Evolutionary conservation across 2,113 vertebrate genomes (phyloP).

Genomic region (Oncorhynchus nerka): DNA sequence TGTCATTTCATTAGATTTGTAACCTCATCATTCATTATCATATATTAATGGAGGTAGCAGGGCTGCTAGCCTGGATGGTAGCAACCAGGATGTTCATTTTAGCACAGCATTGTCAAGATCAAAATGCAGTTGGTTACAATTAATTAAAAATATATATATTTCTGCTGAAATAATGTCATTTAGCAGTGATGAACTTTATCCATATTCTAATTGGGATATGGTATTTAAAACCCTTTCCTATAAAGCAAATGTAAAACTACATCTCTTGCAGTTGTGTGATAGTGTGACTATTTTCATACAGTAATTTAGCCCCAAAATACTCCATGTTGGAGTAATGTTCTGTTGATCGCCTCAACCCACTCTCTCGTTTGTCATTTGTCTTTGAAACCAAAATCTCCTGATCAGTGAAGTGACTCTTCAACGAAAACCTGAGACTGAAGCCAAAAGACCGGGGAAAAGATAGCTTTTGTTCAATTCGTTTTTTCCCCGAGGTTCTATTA

Average conservation of each 20-base stretch:
- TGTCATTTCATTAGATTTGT: constrained; percentile 62
- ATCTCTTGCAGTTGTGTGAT: no score
- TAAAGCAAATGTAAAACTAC: no score
- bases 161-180: no score
- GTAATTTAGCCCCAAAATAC: not conserved
- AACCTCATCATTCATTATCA: constrained; percentile 60
- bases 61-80: not conserved
- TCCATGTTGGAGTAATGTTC: not conserved
- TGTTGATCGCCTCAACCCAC: not conserved
- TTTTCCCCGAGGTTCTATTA: constrained; percentile 66
- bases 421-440: constrained; percentile 32
- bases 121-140: no score
- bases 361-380: constrained; percentile 18
- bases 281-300: not conserved
- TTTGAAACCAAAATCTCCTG: constrained; percentile 31
- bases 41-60: constrained; percentile 42
- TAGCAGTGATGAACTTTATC: no score
- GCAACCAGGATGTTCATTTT: not conserved
- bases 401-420: constrained; percentile 34
- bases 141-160: no score
- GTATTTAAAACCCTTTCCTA: no score
- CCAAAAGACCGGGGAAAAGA: constrained; percentile 48
- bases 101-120: not conserved
- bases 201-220: no score
- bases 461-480: constrained; percentile 49